Evolutionary conservation across 2,888 invertebrate species (phyloP).

Genomic region (Pediacus dermestoides): DNA sequence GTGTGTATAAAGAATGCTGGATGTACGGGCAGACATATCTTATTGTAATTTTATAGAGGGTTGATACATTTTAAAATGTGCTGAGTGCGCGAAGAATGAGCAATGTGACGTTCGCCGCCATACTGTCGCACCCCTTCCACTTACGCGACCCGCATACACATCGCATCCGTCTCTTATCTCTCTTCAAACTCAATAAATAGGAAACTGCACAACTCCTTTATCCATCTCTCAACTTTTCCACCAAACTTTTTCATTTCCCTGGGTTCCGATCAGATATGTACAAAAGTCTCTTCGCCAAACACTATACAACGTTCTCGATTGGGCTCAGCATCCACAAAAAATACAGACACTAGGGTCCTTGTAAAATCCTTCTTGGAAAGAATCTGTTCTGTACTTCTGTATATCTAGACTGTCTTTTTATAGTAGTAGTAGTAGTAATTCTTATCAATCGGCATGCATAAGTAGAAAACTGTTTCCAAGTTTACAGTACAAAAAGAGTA

Average conservation of each 20-base stretch:
- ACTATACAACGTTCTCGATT: too few relatives aligned
- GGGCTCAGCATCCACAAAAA: too few relatives aligned
- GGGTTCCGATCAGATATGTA: conserved; percentile 42
- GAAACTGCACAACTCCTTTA: conserved; percentile 47
- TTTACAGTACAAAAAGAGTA: too few relatives aligned
- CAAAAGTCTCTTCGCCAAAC: neutral
- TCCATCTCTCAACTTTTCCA: conserved; percentile 42
- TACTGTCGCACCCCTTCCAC: conserved; percentile 49
- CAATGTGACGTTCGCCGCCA: conserved; percentile 51
- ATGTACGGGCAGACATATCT: conserved; percentile 42
- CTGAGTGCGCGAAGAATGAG: conserved; percentile 52
- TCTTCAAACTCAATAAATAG: conserved; percentile 48
- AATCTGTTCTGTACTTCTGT: too few relatives aligned
- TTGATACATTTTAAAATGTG: conserved; percentile 53
- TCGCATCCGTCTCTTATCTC: conserved; percentile 44
- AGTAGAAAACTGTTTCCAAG: too few relatives aligned
- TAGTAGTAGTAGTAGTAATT: too few relatives aligned
- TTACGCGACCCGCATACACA: conserved; percentile 49
- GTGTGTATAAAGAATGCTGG: conserved; percentile 33
- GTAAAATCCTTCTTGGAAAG: too few relatives aligned
- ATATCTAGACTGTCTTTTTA: too few relatives aligned
- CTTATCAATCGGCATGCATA: too few relatives aligned
- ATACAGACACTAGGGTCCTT: too few relatives aligned
- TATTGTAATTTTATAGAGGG: conserved; percentile 52
- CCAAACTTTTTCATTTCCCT: conserved; percentile 44